A percentile compares a stretch with the other conserved stretches of the same genome.
phyloP scores from a whole-genome alignment of 2,888 invertebrate genomes.

The Drosophila antonietae region DNA sequence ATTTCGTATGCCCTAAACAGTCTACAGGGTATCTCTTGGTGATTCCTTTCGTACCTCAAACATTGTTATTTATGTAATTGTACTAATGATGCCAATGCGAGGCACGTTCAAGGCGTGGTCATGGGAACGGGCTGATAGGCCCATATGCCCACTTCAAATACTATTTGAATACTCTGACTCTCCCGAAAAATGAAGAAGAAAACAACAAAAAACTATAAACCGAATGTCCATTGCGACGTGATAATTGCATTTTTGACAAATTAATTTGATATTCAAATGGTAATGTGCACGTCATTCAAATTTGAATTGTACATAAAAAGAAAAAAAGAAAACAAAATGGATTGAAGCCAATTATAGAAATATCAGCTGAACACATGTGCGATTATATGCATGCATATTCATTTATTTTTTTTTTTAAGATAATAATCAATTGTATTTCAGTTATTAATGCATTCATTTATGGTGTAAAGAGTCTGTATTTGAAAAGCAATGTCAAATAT shows the following conservation, averaged over 20 bases:
- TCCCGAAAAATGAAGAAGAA: background rate
- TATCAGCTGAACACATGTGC: background rate
- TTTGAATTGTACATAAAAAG: slow-evolving; percentile 35
- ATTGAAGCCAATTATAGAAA: slow-evolving; percentile 5
- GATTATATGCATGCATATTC: background rate
- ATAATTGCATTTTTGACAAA: slow-evolving; percentile 57
- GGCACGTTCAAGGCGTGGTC: slow-evolving; percentile 40
- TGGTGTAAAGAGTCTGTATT: background rate
- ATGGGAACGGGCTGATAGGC: slow-evolving; percentile 22
- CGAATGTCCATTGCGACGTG: slow-evolving; percentile 35
- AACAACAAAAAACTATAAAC: background rate
- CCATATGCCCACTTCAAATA: background rate
- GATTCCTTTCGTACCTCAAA: background rate
- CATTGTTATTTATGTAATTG: slow-evolving; percentile 29
- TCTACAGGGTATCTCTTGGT: slow-evolving; percentile 6
- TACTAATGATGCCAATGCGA: slow-evolving; percentile 38
- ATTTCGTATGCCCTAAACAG: background rate
- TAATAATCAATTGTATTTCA: background rate
- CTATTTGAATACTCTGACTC: slow-evolving; percentile 16
- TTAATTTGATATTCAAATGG: slow-evolving; percentile 52
- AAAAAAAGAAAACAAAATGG: slow-evolving; percentile 6
- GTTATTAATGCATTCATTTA: background rate
- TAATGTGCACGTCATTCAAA: slow-evolving; percentile 3
- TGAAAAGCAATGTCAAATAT: too few species aligned
- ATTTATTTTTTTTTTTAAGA: background rate